phyloP scores from a whole-genome alignment of 2,888 invertebrate species.

The Microctonus hyperodae region DNA sequence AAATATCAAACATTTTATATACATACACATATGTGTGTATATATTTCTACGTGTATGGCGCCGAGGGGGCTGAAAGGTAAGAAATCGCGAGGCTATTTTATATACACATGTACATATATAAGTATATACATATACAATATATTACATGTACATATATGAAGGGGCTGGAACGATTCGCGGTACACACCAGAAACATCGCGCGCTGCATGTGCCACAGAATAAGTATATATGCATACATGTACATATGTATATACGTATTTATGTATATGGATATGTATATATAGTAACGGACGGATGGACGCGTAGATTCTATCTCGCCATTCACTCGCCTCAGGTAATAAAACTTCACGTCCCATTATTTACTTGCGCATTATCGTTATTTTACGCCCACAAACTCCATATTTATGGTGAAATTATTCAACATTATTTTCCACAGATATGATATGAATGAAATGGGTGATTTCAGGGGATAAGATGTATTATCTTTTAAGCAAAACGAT shows the following conservation, averaged over 20 bases:
- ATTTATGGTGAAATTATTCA: slow-evolving; percentile 62
- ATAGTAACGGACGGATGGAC: slow-evolving; percentile 43
- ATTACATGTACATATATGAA: neutral
- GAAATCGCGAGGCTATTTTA: neutral
- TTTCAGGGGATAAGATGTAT: slow-evolving; percentile 42
- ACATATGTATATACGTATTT: no score
- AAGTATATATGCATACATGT: neutral
- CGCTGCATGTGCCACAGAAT: slow-evolving; percentile 1
- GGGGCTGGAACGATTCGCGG: slow-evolving; percentile 36
- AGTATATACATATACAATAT: no score
- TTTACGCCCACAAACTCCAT: slow-evolving; percentile 60
- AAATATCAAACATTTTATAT: slow-evolving; percentile 7
- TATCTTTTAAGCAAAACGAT: slow-evolving; percentile 16
- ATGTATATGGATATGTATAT: no score
- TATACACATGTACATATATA: neutral
- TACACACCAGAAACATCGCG: slow-evolving; percentile 6
- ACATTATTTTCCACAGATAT: slow-evolving; percentile 46
- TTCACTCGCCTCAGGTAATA: slow-evolving; percentile 60
- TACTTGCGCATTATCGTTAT: slow-evolving; percentile 62
- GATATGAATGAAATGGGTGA: slow-evolving; percentile 60
- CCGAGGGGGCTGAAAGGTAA: slow-evolving; percentile 9
- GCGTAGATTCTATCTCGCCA: slow-evolving; percentile 61
- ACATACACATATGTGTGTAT: neutral
- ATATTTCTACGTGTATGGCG: slow-evolving; percentile 20
- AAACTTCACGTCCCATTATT: slow-evolving; percentile 61